A percentile compares a stretch with the other conserved stretches of the same genome.
Evolutionary conservation across 2,797 vertebrate genomes (phyloP).

Genomic region (Gobio occitaniae): DNA sequence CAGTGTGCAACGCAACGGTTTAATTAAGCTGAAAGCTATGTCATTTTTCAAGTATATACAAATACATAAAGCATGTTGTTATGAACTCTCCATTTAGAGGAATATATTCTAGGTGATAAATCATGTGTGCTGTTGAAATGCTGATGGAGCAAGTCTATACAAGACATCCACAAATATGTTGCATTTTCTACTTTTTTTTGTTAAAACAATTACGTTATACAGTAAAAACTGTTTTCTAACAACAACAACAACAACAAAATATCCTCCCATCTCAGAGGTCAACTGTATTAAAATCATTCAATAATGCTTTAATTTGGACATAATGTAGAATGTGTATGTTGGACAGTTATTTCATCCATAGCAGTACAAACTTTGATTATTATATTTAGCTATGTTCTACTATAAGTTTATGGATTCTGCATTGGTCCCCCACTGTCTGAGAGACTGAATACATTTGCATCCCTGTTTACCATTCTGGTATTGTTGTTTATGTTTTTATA

Average conservation of each 20-base stretch:
- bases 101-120: constrained; percentile 60
- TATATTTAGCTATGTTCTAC: not conserved
- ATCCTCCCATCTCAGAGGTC: not conserved
- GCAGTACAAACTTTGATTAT: not conserved
- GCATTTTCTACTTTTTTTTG: not conserved
- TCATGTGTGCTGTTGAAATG: constrained; percentile 66
- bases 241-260: not conserved
- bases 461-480: not conserved
- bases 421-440: not conserved
- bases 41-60: constrained; percentile 74
- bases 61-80: constrained; percentile 66
- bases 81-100: constrained; percentile 61
- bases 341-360: not conserved
- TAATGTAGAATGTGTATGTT: not conserved
- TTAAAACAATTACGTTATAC: not conserved
- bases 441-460: not conserved
- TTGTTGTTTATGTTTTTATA: not conserved
- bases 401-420: not conserved
- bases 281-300: too few relatives aligned
- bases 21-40: constrained; percentile 76
- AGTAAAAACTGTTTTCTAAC: not conserved
- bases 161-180: not conserved
- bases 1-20: constrained; percentile 61
- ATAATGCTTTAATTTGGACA: too few relatives aligned
- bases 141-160: constrained; percentile 35